Base-by-base conservation (phyloP, 2,797 vertebrate species). In the Fistularia tabacaria region DNA sequence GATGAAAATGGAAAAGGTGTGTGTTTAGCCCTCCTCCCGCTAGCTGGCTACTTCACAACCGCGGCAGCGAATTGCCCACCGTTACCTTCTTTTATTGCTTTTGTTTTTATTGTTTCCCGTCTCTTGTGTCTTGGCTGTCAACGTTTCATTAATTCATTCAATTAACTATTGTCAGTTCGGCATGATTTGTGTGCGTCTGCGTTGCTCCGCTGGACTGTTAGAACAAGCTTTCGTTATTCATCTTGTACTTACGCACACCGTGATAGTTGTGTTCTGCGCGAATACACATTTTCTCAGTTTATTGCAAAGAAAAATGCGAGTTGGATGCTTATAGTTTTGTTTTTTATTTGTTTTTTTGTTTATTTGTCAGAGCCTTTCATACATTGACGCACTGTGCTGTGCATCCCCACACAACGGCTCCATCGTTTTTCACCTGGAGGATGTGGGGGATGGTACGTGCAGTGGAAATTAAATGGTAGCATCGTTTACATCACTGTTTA, bases 401-500 rank as follows among this genome's bases (percentile, higher is more conserved):
- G 42, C 51, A 14, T 62, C 40, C 62, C 46, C 43, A 25, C 74
- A 59, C 66, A 69, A 14, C 42, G 70, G 56, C 77, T 66, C 62
- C 54, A 70, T 79, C 41, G n/a, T 63, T 71, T 72, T 67, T 54
- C 68, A 79, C 78, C 77, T 82, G 79, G 52, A 66, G 58, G 25
- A 25, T 25, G 74, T 84, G 83, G 86, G 86, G 87, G 84, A 83
- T 85, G 85, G 84, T 82, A 46, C 67, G 42, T 57, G 43, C 37
- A 68, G 47, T 55, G 57, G 15, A 63, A 77, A 81, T 74, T 70
- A 71, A 77, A 74, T 71, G 59, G 74, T 73, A 81, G 66, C 64
- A 73, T 56, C 59, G 50, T 56, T 46, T 64, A 61, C 66, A 53
- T 49, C 74, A 75, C 53, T 87, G 80, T 87, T 87, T 86, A 87